Conservation (phyloP, 2,797 vertebrate genomes). For the Microchirus variegatus region DNA sequence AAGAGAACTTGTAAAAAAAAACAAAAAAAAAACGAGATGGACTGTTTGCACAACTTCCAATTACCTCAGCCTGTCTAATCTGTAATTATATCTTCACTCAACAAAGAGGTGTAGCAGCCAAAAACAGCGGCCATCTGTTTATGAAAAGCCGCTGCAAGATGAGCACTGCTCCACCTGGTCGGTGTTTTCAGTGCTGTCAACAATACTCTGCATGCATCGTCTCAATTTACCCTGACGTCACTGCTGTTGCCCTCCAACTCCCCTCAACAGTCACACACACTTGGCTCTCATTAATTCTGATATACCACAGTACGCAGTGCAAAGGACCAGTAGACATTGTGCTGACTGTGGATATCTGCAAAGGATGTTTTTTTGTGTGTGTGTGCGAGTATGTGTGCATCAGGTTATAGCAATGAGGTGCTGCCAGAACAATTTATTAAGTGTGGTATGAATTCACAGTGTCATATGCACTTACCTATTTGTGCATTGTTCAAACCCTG, state of each 20-base stretch:
- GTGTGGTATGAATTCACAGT: not conserved
- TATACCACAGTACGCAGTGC: slow-evolving; percentile 22
- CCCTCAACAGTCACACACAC: slow-evolving; percentile 47
- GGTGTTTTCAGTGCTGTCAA: slow-evolving; percentile 70
- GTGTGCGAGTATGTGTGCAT: slow-evolving; percentile 7
- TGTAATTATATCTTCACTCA: slow-evolving; percentile 75
- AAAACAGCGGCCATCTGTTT: slow-evolving; percentile 78
- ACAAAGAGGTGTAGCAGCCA: slow-evolving; percentile 63
- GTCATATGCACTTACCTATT: not conserved
- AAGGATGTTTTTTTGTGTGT: slow-evolving; percentile 16
- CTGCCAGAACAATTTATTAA: not conserved
- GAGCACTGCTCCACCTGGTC: slow-evolving; percentile 70
- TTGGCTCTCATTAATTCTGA: slow-evolving; percentile 49
- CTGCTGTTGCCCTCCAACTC: slow-evolving; percentile 56
- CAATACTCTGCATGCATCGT: slow-evolving; percentile 49
- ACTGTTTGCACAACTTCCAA: slow-evolving; percentile 61
- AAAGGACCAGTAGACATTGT: slow-evolving; percentile 23
- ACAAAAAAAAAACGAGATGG: slow-evolving; percentile 23
- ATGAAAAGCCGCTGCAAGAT: slow-evolving; percentile 60
- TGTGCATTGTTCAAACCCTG: no score
- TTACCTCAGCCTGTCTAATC: slow-evolving; percentile 64
- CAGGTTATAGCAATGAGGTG: not conserved
- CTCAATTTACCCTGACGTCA: slow-evolving; percentile 65
- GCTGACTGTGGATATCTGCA: slow-evolving; percentile 43
- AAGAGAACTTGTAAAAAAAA: slow-evolving; percentile 34